phyloP scores from a whole-genome alignment of 2,888 invertebrate species.

The Lamellibrachia columna region DNA sequence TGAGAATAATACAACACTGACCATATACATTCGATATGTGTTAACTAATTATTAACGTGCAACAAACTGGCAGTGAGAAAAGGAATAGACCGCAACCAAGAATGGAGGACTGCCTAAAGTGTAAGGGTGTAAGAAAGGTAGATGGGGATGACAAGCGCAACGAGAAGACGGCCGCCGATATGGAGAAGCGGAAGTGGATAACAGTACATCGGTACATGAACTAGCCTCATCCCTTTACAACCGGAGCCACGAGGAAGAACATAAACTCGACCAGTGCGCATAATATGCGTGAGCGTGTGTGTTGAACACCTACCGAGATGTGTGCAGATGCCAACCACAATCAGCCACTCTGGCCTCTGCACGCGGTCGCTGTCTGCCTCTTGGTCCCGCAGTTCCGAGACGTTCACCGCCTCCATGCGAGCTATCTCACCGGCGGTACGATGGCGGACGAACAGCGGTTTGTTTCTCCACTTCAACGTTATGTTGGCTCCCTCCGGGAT shows the following conservation, averaged over 20 bases:
- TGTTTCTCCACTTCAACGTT: constrained; percentile 91
- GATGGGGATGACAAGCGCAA: too few relatives aligned
- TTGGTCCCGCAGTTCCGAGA: constrained; percentile 86
- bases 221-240: too few relatives aligned
- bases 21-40: too few relatives aligned
- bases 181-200: too few relatives aligned
- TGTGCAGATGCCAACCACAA: constrained; percentile 86
- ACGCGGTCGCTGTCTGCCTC: constrained; percentile 83
- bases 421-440: constrained; percentile 84
- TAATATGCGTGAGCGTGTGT: neutral
- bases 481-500: constrained; percentile 82
- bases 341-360: constrained; percentile 88
- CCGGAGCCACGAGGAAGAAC: neutral
- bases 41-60: too few relatives aligned
- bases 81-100: too few relatives aligned
- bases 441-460: constrained; percentile 80
- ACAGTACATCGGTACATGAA: too few relatives aligned
- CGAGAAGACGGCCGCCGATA: too few relatives aligned
- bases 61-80: too few relatives aligned
- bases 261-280: neutral
- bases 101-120: too few relatives aligned
- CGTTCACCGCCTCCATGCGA: constrained; percentile 73
- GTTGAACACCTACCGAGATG: constrained; percentile 61
- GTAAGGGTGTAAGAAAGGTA: too few relatives aligned
- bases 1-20: neutral